Evolutionary conservation across 2,888 invertebrate genomes (phyloP).

Genomic region (Agriopis marginaria): DNA sequence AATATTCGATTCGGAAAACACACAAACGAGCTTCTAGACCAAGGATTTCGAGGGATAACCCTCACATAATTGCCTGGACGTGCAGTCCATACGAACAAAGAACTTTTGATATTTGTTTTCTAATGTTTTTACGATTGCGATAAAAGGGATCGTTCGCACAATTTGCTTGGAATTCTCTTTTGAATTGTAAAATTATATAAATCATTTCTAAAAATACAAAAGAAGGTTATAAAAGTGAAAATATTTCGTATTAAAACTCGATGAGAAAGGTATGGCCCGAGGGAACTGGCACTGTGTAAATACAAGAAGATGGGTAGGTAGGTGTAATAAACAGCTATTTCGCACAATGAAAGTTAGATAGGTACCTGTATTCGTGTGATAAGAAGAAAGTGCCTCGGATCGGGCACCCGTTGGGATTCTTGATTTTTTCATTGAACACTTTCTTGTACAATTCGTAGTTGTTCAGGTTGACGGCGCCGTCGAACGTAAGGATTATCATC

Average conservation of each 20-base stretch:
- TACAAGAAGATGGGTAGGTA: constrained; percentile 20
- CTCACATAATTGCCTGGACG: constrained; percentile 48
- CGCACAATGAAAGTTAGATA: constrained; percentile 36
- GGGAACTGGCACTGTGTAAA: constrained; percentile 36
- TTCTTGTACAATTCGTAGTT: constrained; percentile 95
- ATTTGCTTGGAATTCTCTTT: constrained; percentile 43
- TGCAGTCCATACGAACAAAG: constrained; percentile 45
- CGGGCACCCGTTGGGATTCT: constrained; percentile 96
- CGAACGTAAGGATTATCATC: constrained; percentile 96
- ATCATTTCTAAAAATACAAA: constrained; percentile 34
- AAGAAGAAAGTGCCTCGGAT: constrained; percentile 97
- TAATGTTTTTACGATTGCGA: constrained; percentile 50
- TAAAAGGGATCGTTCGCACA: constrained; percentile 47
- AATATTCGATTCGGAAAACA: constrained; percentile 41
- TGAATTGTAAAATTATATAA: constrained; percentile 33
- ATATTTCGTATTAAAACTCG: constrained; percentile 45
- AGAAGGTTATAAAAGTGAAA: constrained; percentile 41
- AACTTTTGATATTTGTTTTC: constrained; percentile 48
- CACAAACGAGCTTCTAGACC: constrained; percentile 43
- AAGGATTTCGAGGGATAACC: constrained; percentile 44
- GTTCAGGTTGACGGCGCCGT: constrained; percentile 96
- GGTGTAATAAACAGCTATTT: constrained; percentile 36
- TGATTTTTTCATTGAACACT: constrained; percentile 92
- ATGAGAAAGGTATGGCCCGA: constrained; percentile 43
- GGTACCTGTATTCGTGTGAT: constrained; percentile 92